These are phyloP conservation scores for Erebia ligea DNA, from an alignment of 2,888 invertebrate genomes.

Conservation along the genomic window DNA sequence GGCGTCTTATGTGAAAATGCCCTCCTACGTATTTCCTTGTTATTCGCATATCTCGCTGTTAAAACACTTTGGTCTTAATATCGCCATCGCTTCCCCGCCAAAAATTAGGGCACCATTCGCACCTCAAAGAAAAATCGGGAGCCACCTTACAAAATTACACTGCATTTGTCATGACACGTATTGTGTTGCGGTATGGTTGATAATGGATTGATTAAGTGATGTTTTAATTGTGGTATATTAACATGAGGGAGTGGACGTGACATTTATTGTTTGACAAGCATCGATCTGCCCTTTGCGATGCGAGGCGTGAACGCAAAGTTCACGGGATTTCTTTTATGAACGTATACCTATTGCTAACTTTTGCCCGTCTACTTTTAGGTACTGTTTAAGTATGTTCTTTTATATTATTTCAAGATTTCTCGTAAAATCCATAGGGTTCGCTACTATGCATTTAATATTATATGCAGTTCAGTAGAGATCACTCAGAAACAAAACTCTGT, in stretches of 20 bases:
- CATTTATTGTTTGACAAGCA: conserved; percentile 83
- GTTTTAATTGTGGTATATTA: conserved; percentile 53
- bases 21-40: conserved; percentile 13
- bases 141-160: conserved; percentile 44
- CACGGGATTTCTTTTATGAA: conserved; percentile 44
- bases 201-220: conserved; percentile 37
- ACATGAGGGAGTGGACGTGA: conserved; percentile 81
- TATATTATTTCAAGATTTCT: too few species aligned
- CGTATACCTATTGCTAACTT: not conserved
- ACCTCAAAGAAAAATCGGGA: conserved; percentile 77
- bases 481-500: too few species aligned
- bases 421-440: too few species aligned
- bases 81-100: conserved; percentile 62
- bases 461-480: too few species aligned
- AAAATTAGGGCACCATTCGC: conserved; percentile 77
- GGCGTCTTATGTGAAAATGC: conserved; percentile 3
- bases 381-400: too few species aligned
- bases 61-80: conserved; percentile 59
- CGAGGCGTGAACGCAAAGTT: conserved; percentile 68
- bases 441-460: too few species aligned
- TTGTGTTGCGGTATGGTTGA: conserved; percentile 40
- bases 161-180: conserved; percentile 47
- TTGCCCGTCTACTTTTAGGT: too few species aligned
- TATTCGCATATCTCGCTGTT: conserved; percentile 36
- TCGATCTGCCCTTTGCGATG: conserved; percentile 81